Conservation (phyloP, 1,140 invertebrate genomes). For the Anastatus disparis region DNA sequence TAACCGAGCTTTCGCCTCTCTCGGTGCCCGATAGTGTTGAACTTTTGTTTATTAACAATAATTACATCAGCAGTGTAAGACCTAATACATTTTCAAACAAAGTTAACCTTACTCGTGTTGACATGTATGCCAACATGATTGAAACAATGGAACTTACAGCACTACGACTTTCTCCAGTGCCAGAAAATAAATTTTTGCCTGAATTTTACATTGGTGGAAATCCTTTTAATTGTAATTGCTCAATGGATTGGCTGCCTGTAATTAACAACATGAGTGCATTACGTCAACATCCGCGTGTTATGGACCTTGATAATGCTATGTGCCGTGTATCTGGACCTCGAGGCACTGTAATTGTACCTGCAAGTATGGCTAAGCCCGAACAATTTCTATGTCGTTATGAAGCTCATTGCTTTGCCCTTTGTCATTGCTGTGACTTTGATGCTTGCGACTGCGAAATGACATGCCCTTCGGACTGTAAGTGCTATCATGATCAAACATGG, state of each 20-base stretch:
- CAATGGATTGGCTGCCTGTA: slow-evolving; percentile 90
- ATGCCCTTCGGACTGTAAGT: slow-evolving; percentile 90
- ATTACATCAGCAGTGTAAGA: slow-evolving; percentile 81
- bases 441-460: slow-evolving; percentile 96
- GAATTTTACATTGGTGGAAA: slow-evolving; percentile 91
- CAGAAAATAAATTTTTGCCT: slow-evolving; percentile 75
- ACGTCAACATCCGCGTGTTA: slow-evolving; percentile 84
- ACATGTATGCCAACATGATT: slow-evolving; percentile 89
- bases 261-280: slow-evolving; percentile 85
- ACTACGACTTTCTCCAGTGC: slow-evolving; percentile 78
- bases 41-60: slow-evolving; percentile 89
- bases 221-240: slow-evolving; percentile 90
- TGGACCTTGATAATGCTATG: slow-evolving; percentile 87
- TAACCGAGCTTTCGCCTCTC: slow-evolving; percentile 80
- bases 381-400: slow-evolving; percentile 92
- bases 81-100: slow-evolving; percentile 89
- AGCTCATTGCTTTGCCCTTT: slow-evolving; percentile 91
- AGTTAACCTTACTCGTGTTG: slow-evolving; percentile 83
- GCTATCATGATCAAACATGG: slow-evolving; percentile 93
- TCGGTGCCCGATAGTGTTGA: slow-evolving; percentile 91
- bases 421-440: slow-evolving; percentile 94
- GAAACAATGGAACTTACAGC: slow-evolving; percentile 83
- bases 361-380: slow-evolving; percentile 73
- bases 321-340: slow-evolving; percentile 84
- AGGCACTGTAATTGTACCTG: slow-evolving; percentile 76